Percentiles rank a stretch among this genome's conserved stretches.
Evolutionary conservation across 92 coral and sea anemone species (phyloP).

Genomic region (Palythoa grandiflora): DNA sequence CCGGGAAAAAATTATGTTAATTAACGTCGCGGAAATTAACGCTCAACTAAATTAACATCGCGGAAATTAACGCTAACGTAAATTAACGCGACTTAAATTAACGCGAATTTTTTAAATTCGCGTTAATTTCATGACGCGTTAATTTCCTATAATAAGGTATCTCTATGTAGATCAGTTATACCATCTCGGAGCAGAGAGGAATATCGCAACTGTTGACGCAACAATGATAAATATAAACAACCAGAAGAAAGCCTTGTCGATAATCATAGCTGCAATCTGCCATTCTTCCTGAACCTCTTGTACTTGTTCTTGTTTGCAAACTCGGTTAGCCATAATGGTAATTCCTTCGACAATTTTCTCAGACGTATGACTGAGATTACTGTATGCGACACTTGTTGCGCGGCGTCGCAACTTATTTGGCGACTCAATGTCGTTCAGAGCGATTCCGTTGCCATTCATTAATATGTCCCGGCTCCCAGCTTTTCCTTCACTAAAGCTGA

Average conservation of each 20-base stretch:
- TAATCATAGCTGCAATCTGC: conserved; percentile 62
- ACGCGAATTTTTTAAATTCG: no score
- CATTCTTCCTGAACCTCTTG: conserved; percentile 56
- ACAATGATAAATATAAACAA: conserved; percentile 48
- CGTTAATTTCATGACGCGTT: no score
- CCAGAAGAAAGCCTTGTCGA: conserved; percentile 66
- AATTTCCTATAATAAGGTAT: no score
- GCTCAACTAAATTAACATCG: no score
- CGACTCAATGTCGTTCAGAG: conserved; percentile 14
- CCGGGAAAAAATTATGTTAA: no score
- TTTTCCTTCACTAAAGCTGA: conserved; percentile 18
- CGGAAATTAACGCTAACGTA: no score
- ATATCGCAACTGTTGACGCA: conserved; percentile 48
- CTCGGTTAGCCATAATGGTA: conserved; percentile 35
- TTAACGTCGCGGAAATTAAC: no score
- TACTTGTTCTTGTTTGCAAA: conserved; percentile 28
- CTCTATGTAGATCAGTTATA: background rate
- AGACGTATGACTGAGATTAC: background rate
- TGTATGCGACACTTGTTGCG: background rate
- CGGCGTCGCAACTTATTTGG: conserved; percentile 10
- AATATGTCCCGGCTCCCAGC: background rate
- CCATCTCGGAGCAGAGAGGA: conserved; percentile 45
- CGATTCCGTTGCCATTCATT: conserved; percentile 7
- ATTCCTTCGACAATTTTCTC: conserved; percentile 34
- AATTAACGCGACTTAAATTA: no score